Conservation (phyloP, 2,113 vertebrate genomes). For the Diphyllodes magnificus region DNA sequence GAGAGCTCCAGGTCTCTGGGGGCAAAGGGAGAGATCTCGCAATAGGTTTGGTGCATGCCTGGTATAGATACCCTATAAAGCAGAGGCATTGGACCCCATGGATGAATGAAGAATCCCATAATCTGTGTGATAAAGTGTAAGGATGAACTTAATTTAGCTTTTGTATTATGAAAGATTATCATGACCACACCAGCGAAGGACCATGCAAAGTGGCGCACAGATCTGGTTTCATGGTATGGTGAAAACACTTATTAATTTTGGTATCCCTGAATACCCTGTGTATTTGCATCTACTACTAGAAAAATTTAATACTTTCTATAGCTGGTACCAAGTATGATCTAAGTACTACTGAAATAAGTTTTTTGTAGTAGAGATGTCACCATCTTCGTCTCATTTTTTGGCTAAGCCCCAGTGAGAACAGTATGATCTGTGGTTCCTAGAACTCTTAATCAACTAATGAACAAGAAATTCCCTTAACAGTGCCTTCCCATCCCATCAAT, state of each 20-base stretch:
- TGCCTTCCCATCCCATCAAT: background rate
- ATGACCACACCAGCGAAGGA: background rate
- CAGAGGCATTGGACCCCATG: accelerated
- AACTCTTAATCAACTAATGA: background rate
- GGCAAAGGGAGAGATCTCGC: background rate
- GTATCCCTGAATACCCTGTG: background rate
- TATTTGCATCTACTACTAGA: background rate
- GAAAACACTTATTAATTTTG: background rate
- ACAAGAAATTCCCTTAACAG: background rate
- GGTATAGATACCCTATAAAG: background rate
- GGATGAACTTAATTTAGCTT: background rate
- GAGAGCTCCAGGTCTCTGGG: background rate
- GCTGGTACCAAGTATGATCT: background rate
- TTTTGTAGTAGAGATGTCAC: background rate
- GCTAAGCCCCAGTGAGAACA: background rate
- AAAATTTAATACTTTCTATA: background rate
- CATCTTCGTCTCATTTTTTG: background rate
- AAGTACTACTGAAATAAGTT: background rate
- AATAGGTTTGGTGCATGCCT: background rate
- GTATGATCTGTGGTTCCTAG: background rate
- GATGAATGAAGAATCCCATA: background rate
- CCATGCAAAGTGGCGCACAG: background rate
- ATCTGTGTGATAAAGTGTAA: background rate
- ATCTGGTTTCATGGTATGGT: background rate
- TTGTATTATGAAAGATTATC: background rate